phyloP scores from a whole-genome alignment of 2,113 vertebrate species.

The Seriola dumerili region DNA sequence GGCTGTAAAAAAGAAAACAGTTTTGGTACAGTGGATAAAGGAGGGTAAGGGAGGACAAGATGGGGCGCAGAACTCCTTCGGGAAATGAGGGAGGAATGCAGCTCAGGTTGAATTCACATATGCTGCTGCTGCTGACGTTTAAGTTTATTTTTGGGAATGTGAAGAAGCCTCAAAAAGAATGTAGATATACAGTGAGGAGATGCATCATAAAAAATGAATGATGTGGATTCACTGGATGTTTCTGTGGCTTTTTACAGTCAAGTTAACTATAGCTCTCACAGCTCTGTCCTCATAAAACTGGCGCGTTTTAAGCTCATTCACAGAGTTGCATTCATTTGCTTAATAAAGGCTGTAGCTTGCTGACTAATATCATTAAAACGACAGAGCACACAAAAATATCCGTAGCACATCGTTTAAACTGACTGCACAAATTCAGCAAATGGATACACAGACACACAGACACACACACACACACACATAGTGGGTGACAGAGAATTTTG shows the following conservation, averaged over 20 bases:
- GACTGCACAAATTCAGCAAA: constrained; percentile 8
- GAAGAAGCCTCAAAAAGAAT: constrained; percentile 17
- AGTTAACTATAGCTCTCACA: constrained; percentile 9
- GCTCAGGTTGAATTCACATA: constrained; percentile 23
- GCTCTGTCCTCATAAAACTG: background rate
- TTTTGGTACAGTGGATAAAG: constrained; percentile 11
- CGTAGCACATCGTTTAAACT: background rate
- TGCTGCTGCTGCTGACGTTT: constrained; percentile 5
- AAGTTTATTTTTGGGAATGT: constrained; percentile 37
- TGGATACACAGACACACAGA: background rate
- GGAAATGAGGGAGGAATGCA: constrained; percentile 16
- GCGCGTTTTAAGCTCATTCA: constrained; percentile 7
- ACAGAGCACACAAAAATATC: background rate
- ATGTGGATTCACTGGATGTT: constrained; percentile 17
- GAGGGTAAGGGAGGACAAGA: constrained; percentile 7
- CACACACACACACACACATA: constrained; percentile 3
- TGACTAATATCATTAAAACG: constrained; percentile 3
- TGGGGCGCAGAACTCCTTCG: constrained; percentile 11
- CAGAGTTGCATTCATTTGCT: background rate
- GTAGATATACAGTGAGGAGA: constrained; percentile 9
- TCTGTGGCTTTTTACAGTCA: constrained; percentile 25
- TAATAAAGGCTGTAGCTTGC: background rate
- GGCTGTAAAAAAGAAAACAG: constrained; percentile 1
- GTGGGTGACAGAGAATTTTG: constrained; percentile 16
- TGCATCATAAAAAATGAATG: constrained; percentile 52